Conservation (phyloP, 2,113 vertebrate genomes). For the Xiphias gladius region DNA sequence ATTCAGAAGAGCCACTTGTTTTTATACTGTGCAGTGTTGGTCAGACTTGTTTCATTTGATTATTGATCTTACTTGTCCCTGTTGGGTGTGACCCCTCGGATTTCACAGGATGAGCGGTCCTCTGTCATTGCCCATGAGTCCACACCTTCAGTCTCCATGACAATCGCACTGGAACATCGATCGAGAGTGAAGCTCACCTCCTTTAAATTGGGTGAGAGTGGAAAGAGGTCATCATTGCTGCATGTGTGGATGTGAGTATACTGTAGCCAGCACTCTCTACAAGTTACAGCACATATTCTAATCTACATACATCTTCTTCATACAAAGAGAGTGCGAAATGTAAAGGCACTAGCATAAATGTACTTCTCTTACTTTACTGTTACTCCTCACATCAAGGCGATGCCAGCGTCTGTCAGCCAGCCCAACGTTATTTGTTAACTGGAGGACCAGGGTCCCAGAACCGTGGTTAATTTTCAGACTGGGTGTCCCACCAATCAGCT, state of each 20-base stretch:
- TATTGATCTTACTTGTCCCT: constrained; percentile 83
- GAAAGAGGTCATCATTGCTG: constrained; percentile 36
- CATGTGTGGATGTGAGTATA: neutral
- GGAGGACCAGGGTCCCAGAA: constrained; percentile 80
- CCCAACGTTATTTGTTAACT: constrained; percentile 69
- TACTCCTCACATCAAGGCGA: constrained; percentile 80
- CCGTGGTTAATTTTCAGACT: constrained; percentile 82
- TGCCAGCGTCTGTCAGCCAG: constrained; percentile 80
- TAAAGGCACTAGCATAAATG: neutral
- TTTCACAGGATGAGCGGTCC: constrained; percentile 89
- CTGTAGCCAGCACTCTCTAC: neutral
- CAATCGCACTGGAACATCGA: constrained; percentile 83
- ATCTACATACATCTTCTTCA: neutral
- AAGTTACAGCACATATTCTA: neutral
- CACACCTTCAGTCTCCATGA: constrained; percentile 89
- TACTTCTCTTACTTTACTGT: constrained; percentile 81
- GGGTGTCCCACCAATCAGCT: constrained; percentile 76
- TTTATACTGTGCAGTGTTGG: neutral
- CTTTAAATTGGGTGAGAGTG: constrained; percentile 76
- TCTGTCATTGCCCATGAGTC: constrained; percentile 88
- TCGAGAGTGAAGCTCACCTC: constrained; percentile 89
- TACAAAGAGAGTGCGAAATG: neutral
- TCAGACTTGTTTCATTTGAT: constrained; percentile 26
- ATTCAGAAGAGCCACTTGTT: neutral
- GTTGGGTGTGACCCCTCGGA: constrained; percentile 84